These are phyloP conservation scores for Vidua chalybeata DNA, from an alignment of 2,113 vertebrate genomes.

Conservation along the genomic window DNA sequence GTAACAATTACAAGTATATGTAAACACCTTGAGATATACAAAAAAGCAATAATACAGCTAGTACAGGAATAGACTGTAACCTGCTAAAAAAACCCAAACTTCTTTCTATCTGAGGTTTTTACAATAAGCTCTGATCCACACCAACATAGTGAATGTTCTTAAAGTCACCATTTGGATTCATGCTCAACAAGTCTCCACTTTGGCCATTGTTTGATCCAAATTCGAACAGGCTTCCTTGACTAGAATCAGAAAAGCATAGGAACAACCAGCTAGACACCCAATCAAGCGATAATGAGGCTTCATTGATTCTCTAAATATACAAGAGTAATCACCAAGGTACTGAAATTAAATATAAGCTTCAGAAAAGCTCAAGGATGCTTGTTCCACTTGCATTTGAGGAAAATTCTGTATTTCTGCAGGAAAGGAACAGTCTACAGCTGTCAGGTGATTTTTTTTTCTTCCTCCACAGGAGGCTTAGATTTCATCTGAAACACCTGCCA, in stretches of 20 bases:
- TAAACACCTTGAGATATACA: constrained; percentile 54
- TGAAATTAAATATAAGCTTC: constrained; percentile 9
- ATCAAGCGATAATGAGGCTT: neutral
- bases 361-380: constrained; percentile 25
- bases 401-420: constrained; percentile 53
- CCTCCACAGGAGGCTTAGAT: constrained; percentile 64
- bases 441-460: constrained; percentile 54
- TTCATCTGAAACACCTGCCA: constrained; percentile 64
- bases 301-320: neutral
- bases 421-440: constrained; percentile 57
- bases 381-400: constrained; percentile 48
- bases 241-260: neutral
- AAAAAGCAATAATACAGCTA: constrained; percentile 58
- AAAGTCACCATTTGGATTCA: neutral
- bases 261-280: constrained; percentile 28
- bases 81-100: neutral
- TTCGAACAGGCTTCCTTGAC: neutral
- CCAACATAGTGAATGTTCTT: neutral
- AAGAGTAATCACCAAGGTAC: constrained; percentile 1
- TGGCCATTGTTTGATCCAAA: neutral
- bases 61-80: constrained; percentile 49
- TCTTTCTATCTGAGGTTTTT: constrained; percentile 18
- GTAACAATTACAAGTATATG: constrained; percentile 48
- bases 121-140: neutral
- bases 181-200: neutral